phyloP scores from a whole-genome alignment of 2,888 invertebrate genomes.

The Rhogogaster chlorosoma region DNA sequence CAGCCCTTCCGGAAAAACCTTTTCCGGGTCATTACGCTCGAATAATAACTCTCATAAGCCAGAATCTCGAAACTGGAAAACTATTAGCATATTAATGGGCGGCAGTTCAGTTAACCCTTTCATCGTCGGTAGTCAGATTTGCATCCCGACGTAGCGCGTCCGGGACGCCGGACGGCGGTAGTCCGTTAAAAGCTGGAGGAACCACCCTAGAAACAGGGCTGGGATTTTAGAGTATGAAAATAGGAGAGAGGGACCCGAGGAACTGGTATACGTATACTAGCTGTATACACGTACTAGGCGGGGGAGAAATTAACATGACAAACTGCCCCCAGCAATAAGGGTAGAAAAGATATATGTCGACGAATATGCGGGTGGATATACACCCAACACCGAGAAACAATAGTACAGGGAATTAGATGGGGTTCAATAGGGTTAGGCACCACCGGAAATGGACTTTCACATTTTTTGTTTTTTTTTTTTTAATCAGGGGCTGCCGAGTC shows the following conservation, averaged over 20 bases:
- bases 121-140: conserved; percentile 76
- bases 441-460: conserved; percentile 33
- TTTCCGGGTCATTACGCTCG: conserved; percentile 77
- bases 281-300: conserved; percentile 60
- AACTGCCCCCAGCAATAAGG: conserved; percentile 78
- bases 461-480: conserved; percentile 37
- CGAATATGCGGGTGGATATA: conserved; percentile 75
- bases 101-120: conserved; percentile 78
- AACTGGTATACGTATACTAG: conserved; percentile 49
- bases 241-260: neutral
- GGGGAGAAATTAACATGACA: conserved; percentile 78
- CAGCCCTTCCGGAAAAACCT: conserved; percentile 77
- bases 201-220: conserved; percentile 67
- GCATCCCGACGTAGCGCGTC: conserved; percentile 68
- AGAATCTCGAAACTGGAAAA: conserved; percentile 77
- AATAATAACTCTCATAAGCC: conserved; percentile 76
- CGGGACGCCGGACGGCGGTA: conserved; percentile 67
- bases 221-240: conserved; percentile 15
- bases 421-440: conserved; percentile 57
- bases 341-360: conserved; percentile 75
- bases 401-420: conserved; percentile 64
- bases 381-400: conserved; percentile 70
- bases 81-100: conserved; percentile 78
- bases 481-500: neutral
- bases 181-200: conserved; percentile 76